phyloP scores from a whole-genome alignment of 2,113 vertebrate species.

The Ibidorhyncha struthersii region DNA sequence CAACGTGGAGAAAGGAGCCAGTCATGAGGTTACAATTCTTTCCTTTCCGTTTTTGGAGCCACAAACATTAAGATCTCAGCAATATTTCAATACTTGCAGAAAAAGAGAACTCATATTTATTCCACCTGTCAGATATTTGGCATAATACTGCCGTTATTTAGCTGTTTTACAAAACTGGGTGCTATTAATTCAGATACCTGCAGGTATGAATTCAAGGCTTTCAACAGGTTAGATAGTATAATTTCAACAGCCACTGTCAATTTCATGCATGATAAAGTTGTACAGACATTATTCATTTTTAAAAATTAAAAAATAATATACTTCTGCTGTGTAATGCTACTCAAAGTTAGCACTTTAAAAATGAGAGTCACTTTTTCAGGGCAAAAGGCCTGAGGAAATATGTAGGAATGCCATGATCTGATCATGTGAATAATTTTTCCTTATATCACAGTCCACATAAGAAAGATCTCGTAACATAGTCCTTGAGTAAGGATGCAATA shows the following conservation, averaged over 20 bases:
- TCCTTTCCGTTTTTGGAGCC: neutral
- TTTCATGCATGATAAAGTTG: neutral
- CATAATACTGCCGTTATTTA: neutral
- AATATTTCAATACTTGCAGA: neutral
- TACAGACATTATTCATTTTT: neutral
- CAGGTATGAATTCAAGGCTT: conserved; percentile 1
- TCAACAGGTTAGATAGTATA: neutral
- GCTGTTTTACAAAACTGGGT: neutral
- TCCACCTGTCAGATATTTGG: neutral
- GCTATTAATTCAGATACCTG: conserved; percentile 3
- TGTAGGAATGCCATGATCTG: neutral
- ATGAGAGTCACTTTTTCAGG: neutral
- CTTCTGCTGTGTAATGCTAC: neutral
- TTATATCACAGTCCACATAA: neutral
- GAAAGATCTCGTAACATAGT: neutral
- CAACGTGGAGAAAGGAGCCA: neutral
- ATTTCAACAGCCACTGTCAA: neutral
- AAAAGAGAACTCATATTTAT: neutral
- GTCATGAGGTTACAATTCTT: neutral
- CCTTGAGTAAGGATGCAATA: neutral
- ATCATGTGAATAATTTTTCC: neutral
- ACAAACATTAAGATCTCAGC: neutral
- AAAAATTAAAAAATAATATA: neutral
- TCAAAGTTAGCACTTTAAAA: neutral
- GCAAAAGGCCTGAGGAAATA: neutral